Percentiles rank a stretch among this genome's conserved stretches.
phyloP scores from a whole-genome alignment of 1,140 invertebrate genomes.

The Heliconius melpomene region DNA sequence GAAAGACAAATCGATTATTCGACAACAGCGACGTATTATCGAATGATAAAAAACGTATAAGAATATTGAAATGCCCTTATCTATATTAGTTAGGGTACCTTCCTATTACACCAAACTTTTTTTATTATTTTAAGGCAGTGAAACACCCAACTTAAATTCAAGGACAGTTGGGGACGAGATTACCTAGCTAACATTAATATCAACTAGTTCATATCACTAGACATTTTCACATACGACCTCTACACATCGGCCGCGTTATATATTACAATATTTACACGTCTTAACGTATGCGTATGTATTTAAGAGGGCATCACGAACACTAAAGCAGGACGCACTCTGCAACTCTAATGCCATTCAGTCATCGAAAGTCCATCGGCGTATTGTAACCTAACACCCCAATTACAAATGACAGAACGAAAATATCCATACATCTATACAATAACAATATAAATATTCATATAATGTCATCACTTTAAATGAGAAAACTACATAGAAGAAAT shows the following conservation, averaged over 20 bases:
- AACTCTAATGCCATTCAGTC: conserved; percentile 63
- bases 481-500: conserved; percentile 75
- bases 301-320: conserved; percentile 63
- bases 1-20: conserved; percentile 24
- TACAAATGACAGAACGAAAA: conserved; percentile 71
- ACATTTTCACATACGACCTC: conserved; percentile 77
- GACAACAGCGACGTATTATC: conserved; percentile 47
- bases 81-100: conserved; percentile 73
- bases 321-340: conserved; percentile 68
- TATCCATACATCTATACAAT: conserved; percentile 71
- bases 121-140: conserved; percentile 80
- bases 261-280: conserved; percentile 80
- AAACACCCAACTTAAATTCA: conserved; percentile 79
- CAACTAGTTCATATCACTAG: conserved; percentile 79
- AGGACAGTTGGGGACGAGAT: conserved; percentile 79
- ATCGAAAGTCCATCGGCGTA: conserved; percentile 79
- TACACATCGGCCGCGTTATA: conserved; percentile 72
- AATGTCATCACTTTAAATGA: conserved; percentile 66
- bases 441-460: conserved; percentile 74
- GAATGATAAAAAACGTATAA: conserved; percentile 66
- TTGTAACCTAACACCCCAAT: conserved; percentile 71
- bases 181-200: conserved; percentile 80
- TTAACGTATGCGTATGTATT: conserved; percentile 65
- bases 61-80: conserved; percentile 73
- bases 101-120: conserved; percentile 69